These are phyloP conservation scores for Castor canadensis DNA, from an alignment of 2,113 vertebrate genomes.

Conservation along the genomic window DNA sequence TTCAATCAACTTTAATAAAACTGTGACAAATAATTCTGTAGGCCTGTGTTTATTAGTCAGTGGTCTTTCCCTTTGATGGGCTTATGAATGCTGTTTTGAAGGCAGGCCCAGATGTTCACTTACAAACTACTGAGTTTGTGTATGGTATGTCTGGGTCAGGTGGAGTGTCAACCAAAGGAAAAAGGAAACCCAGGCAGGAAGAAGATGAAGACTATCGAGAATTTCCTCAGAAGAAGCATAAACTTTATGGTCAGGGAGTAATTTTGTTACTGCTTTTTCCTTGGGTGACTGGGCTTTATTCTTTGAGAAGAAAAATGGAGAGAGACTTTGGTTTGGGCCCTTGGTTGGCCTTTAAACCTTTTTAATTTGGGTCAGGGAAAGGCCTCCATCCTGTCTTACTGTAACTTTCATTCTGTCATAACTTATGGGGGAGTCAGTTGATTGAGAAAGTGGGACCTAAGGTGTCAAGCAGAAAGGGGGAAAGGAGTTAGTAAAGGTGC, in stretches of 20 bases:
- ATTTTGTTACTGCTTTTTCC: neutral
- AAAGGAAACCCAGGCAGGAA: conserved; percentile 80
- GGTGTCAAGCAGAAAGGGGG: neutral
- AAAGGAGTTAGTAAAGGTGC: neutral
- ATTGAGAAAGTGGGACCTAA: neutral
- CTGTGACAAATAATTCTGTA: neutral
- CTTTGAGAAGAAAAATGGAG: neutral
- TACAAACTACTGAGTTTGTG: neutral
- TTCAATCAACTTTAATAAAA: neutral
- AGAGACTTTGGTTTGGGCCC: neutral
- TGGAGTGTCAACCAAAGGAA: conserved; percentile 79
- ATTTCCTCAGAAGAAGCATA: conserved; percentile 84
- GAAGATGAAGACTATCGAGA: conserved; percentile 81
- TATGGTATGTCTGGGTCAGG: conserved; percentile 25
- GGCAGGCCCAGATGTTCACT: neutral
- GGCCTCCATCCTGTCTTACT: neutral
- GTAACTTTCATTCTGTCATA: neutral
- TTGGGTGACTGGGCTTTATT: neutral
- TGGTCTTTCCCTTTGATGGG: neutral
- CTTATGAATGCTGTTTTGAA: neutral
- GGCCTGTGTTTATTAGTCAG: neutral
- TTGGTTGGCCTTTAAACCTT: neutral
- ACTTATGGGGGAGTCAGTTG: neutral
- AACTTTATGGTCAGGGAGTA: conserved; percentile 80
- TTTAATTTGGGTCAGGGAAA: neutral